Base-by-base conservation (phyloP, 2,888 invertebrate species). In the Athalia rosae region DNA sequence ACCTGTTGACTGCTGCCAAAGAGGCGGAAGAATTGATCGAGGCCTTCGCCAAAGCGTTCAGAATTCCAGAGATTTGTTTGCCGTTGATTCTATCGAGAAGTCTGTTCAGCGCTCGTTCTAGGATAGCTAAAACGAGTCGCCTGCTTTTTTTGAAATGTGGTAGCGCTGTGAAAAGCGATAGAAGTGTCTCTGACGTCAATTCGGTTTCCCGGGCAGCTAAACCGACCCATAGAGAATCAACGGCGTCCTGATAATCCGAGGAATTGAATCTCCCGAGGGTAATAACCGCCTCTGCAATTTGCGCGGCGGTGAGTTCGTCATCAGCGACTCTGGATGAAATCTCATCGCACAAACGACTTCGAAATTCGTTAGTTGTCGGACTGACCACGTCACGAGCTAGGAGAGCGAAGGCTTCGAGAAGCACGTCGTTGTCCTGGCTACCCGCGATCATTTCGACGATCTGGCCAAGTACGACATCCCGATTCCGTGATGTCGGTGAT, bases 201-300 rank as follows among this genome's bases (percentile, higher is more conserved):
- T 93, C 91, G 53, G 90, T 85, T 82, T 93, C 92, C 77, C 91
- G 91, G 0, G 79, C 92, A 28, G 92, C 88, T 82, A 95, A 91
- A 8, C 94, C 94, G 78, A 92, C 90, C 95, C 95, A 95, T 58
- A 95, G 87, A 85, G 93, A 92, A 82, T 95, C 94, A 78, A 93
- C 91, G 7, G 91, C 91, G 43, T 92, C 91, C 45, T 90, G 89
- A 86, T 92, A 92, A 79, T 90, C 91, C 4, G 87, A 83, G 80
- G 92, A 91, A 64, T 87, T 91, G 83, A 92, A 91, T 73, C 88
- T 89, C 11, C 91, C 91, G 50, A 94, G 89, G 82, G 92, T 91
- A 56, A 88, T 89, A n/a, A 93, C 90, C 79, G 93, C 91, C 76
- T 92, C 90, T 85, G 94, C 93, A 5, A 94, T 87, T 81, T 95